phyloP scores from a whole-genome alignment of 2,113 vertebrate genomes.

The Aleadryas rufinucha region DNA sequence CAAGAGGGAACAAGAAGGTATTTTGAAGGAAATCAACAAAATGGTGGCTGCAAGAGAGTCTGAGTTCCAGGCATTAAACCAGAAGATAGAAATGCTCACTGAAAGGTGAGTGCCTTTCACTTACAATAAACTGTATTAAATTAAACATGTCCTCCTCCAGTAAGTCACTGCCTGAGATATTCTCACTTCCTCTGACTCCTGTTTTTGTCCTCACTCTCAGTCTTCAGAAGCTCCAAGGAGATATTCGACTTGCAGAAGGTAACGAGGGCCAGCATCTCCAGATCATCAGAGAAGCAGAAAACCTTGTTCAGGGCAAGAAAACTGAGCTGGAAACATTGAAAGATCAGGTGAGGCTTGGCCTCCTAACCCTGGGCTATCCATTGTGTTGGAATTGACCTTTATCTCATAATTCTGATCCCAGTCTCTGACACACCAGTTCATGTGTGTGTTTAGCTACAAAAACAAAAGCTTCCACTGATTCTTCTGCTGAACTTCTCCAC shows the following conservation, averaged over 20 bases:
- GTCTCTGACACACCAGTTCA: not conserved
- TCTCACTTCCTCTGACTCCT: not conserved
- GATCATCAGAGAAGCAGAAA: conserved; percentile 73
- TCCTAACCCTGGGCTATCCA: accelerated
- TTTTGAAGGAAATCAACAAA: conserved; percentile 74
- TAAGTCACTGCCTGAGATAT: not conserved
- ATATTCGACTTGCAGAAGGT: conserved; percentile 64
- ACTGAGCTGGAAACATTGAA: conserved; percentile 71
- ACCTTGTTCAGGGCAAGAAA: conserved; percentile 69
- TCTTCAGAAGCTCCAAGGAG: conserved; percentile 76
- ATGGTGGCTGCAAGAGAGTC: conserved; percentile 70
- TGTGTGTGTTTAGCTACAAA: not conserved
- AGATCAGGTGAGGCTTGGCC: conserved; percentile 62
- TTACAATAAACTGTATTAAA: not conserved
- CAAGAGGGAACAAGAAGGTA: conserved; percentile 72
- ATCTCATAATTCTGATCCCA: not conserved
- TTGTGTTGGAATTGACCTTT: not conserved
- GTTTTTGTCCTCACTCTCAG: conserved; percentile 45
- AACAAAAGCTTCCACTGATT: not conserved
- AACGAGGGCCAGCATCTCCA: conserved; percentile 70
- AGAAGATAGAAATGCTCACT: conserved; percentile 70
- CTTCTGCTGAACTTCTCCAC: not conserved
- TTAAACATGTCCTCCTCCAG: not conserved
- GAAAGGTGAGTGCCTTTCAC: conserved; percentile 63
- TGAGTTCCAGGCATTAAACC: conserved; percentile 74